A percentile compares a stretch with the other conserved stretches of the same genome.
Evolutionary conservation across 2,113 vertebrate species (phyloP).

Genomic region (Herpailurus yagouaroundi): DNA sequence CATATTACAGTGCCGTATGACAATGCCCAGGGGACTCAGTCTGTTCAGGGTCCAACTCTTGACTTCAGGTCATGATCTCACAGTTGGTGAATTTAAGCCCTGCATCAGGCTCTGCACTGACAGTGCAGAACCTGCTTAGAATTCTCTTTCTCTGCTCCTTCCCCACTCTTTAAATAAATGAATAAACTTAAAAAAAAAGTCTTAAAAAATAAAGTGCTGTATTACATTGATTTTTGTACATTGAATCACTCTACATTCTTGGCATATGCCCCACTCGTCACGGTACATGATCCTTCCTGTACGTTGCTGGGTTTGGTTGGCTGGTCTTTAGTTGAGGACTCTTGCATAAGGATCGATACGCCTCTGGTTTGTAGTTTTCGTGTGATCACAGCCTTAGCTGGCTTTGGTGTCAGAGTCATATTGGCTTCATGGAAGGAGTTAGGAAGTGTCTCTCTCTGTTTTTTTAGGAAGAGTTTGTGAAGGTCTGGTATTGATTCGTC

Average conservation of each 20-base stretch:
- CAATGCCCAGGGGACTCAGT: too few relatives aligned
- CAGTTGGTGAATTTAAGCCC: too few relatives aligned
- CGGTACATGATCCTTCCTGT: background rate
- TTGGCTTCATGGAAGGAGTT: background rate
- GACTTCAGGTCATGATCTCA: too few relatives aligned
- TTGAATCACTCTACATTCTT: background rate
- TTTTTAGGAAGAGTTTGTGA: background rate
- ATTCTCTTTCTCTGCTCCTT: too few relatives aligned
- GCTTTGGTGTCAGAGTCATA: background rate
- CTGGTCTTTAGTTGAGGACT: background rate
- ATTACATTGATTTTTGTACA: too few relatives aligned
- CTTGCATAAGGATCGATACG: background rate
- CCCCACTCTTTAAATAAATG: too few relatives aligned
- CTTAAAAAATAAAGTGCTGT: background rate
- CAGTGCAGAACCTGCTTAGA: too few relatives aligned
- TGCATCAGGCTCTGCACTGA: too few relatives aligned
- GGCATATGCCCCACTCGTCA: background rate
- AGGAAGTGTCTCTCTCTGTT: background rate
- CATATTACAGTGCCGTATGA: fast-evolving
- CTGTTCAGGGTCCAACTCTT: too few relatives aligned
- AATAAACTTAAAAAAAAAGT: too few relatives aligned
- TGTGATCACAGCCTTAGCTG: background rate
- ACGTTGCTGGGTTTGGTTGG: background rate
- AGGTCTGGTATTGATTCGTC: background rate
- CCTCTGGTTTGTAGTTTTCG: background rate